These are phyloP conservation scores for Monochamus saltuarius DNA, from an alignment of 1,140 invertebrate species.

Conservation along the genomic window DNA sequence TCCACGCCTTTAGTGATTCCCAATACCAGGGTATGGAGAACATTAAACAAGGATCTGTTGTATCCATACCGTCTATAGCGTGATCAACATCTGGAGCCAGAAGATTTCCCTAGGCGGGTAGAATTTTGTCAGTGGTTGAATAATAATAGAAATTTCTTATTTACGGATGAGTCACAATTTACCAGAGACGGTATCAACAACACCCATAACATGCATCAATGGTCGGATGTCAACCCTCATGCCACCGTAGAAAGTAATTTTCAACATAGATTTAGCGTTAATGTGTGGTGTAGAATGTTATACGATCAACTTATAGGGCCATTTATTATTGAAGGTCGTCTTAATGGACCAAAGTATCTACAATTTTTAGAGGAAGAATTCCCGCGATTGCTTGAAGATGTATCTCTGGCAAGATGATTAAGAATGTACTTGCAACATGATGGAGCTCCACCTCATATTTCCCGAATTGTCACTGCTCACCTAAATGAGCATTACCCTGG, in stretches of 20 bases:
- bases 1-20: too few relatives aligned
- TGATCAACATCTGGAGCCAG: too few relatives aligned
- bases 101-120: too few relatives aligned
- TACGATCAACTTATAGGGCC: slow-evolving; percentile 1
- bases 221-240: slow-evolving; percentile 10
- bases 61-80: too few relatives aligned
- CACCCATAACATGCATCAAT: slow-evolving; percentile 16
- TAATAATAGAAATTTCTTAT: neutral
- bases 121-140: too few relatives aligned
- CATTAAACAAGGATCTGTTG: too few relatives aligned
- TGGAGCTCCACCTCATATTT: slow-evolving; percentile 21
- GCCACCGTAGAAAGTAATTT: slow-evolving; percentile 12
- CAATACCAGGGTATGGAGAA: too few relatives aligned
- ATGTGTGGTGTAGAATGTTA: slow-evolving; percentile 7
- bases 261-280: slow-evolving; percentile 13
- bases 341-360: slow-evolving; percentile 12
- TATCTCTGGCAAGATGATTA: slow-evolving; percentile 13
- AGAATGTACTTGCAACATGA: slow-evolving; percentile 27
- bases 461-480: neutral
- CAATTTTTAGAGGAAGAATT: slow-evolving; percentile 13
- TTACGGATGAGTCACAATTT: slow-evolving; percentile 17
- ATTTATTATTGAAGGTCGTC: slow-evolving; percentile 3
- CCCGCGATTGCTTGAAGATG: slow-evolving; percentile 14
- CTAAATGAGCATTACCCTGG: slow-evolving; percentile 2
- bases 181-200: slow-evolving; percentile 17